Base-by-base conservation (phyloP, 2,888 invertebrate species). In the Acrobasis repandana region DNA sequence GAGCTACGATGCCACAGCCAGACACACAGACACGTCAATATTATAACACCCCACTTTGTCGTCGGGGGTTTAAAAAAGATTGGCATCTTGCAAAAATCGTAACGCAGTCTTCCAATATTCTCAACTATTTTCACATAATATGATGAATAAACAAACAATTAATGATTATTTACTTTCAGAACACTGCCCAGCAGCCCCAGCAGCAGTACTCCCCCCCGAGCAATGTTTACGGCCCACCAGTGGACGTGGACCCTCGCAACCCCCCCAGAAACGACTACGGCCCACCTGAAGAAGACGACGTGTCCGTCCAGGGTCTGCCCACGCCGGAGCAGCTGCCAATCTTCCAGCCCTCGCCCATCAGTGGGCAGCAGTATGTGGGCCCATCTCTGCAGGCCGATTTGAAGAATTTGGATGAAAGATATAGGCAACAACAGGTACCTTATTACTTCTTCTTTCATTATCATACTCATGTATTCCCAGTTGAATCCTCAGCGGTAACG, bases 291-390 rank as follows among this genome's bases (percentile, higher is more conserved):
- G 82, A 74, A 28, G 90, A 89, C 58, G 83, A 90, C 60, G 83
- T 92, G 0, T 86, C 88, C 11, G 91, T 92, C 60, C 90, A 89
- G 70, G 91, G 91, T 46, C 66, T 92, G 16, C 91, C 91, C 0
- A 78, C 75, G 0, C 77, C 75, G 36, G 91, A 91, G 63, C 88
- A 86, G 64, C 78, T 72, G 49, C 87, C 85, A 0, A 82, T 88
- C 62, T 92, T 91, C 77, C 84, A 86, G 61, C 67, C 77, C 9
- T 89, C 91, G 0, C 91, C 91, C 0, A 71, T 92, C 46, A 85
- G 81, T 65, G 91, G 91, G 14, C 84, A 85, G 70, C 88, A 88
- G 62, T 88, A 83, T 16, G 77, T 80, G 16, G 90, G 91, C 10
- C 83, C 84, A 0, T 75, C 69, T 18, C 85, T 89, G 16, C 83